Conservation (phyloP, 2,113 vertebrate genomes). For the Sula dactylatra region DNA sequence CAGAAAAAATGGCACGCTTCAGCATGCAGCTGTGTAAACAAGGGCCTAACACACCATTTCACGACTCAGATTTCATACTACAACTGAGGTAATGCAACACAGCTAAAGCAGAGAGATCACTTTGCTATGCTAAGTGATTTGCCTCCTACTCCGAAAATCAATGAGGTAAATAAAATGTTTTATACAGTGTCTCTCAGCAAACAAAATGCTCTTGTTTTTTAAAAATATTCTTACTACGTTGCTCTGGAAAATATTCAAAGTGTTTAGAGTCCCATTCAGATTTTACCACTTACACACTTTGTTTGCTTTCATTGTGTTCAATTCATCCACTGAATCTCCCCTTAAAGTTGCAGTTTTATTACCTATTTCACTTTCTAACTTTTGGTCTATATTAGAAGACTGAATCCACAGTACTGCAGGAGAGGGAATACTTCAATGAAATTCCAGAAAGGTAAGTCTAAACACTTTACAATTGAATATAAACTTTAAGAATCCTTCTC, state of each 20-base stretch:
- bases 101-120: conserved; percentile 26
- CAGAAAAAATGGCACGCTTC: not conserved
- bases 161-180: conserved; percentile 5
- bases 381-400: not conserved
- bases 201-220: not conserved
- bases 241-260: not conserved
- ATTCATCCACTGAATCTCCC: not conserved
- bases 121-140: conserved; percentile 41
- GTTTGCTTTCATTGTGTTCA: not conserved
- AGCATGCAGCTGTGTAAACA: not conserved
- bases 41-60: not conserved
- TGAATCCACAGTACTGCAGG: not conserved
- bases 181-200: not conserved
- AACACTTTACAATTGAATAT: not conserved
- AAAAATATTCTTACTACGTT: not conserved
- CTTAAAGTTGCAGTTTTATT: not conserved
- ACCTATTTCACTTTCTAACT: not conserved
- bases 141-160: conserved; percentile 35
- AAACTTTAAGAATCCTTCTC: not conserved
- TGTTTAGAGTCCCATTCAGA: not conserved
- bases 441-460: not conserved
- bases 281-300: not conserved
- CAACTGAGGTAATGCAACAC: not conserved
- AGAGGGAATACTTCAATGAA: not conserved
- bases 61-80: conserved; percentile 1